Percentiles rank a stretch among this genome's conserved stretches.
Conservation (phyloP, 2,888 invertebrate genomes). For the Villa cingulata region DNA sequence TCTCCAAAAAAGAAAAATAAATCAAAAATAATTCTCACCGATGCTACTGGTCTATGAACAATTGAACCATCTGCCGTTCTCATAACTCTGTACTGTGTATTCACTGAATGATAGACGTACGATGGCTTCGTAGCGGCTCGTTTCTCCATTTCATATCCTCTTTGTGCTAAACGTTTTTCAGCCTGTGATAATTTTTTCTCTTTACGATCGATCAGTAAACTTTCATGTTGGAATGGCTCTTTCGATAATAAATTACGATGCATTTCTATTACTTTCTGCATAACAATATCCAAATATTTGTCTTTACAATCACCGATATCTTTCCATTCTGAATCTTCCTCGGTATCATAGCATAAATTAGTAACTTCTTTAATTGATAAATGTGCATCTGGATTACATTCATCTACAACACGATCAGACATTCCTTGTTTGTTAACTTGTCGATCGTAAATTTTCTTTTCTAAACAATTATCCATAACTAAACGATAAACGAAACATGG, state of each 20-base stretch:
- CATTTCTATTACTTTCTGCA: constrained; percentile 55
- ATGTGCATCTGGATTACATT: constrained; percentile 92
- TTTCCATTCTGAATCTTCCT: constrained; percentile 64
- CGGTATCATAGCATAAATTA: constrained; percentile 80
- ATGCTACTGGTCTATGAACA: constrained; percentile 52
- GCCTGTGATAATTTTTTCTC: constrained; percentile 87
- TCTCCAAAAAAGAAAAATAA: too few relatives aligned
- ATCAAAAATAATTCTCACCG: constrained; percentile 34
- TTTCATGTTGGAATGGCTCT: constrained; percentile 92
- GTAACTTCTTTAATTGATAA: constrained; percentile 79
- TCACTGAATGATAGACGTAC: constrained; percentile 36
- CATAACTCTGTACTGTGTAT: constrained; percentile 46
- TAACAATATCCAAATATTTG: constrained; percentile 66
- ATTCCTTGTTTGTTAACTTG: constrained; percentile 98
- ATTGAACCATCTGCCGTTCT: constrained; percentile 42
- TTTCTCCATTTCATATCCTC: constrained; percentile 87
- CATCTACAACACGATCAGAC: constrained; percentile 96
- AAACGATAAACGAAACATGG: constrained; percentile 91
- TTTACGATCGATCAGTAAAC: constrained; percentile 82
- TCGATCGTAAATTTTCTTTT: constrained; percentile 95
- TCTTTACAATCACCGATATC: constrained; percentile 58
- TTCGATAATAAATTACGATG: constrained; percentile 54
- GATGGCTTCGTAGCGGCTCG: constrained; percentile 56
- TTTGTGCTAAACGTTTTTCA: constrained; percentile 84
- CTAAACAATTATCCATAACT: constrained; percentile 93